Percentiles rank a stretch among this genome's conserved stretches.
These are phyloP conservation scores for Dinoponera quadriceps DNA, from an alignment of 1,140 invertebrate species.

Conservation along the genomic window DNA sequence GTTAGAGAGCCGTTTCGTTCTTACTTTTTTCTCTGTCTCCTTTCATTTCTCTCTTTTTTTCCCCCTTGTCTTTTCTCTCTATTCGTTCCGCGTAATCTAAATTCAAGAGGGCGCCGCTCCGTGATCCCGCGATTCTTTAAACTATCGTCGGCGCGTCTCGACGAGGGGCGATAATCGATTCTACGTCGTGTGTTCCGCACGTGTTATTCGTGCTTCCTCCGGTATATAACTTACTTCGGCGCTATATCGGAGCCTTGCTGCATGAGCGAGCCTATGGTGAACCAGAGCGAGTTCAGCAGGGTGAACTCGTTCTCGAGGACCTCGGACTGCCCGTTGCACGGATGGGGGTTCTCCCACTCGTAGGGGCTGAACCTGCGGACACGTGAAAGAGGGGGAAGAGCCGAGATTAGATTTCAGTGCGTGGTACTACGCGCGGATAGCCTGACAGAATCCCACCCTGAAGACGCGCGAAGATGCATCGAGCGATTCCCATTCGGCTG, in stretches of 20 bases:
- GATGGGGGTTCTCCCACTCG: conserved; percentile 95
- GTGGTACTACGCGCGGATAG: conserved; percentile 13
- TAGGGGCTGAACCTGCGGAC: conserved; percentile 93
- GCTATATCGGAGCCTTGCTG: conserved; percentile 96
- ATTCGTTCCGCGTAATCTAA: not conserved
- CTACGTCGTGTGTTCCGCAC: not conserved
- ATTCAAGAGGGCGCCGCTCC: not conserved
- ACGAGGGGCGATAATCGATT: not conserved
- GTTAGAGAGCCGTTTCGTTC: no score
- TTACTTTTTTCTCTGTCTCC: no score
- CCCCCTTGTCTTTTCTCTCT: not conserved
- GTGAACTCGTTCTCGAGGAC: conserved; percentile 95
- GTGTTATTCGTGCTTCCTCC: conserved; percentile 57
- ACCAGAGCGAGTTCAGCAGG: conserved; percentile 94
- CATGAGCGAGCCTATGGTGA: conserved; percentile 95
- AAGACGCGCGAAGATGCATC: conserved; percentile 24
- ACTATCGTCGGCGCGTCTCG: not conserved
- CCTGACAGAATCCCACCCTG: not conserved
- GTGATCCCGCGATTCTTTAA: conserved; percentile 6
- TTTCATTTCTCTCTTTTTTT: no score
- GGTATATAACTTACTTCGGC: conserved; percentile 87
- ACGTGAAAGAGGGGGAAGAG: conserved; percentile 80
- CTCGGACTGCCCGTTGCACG: conserved; percentile 91
- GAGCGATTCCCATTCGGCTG: no score
- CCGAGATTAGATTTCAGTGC: conserved; percentile 81